Base-by-base conservation (phyloP, 64 coral and sea anemone species). In the Porites lutea region DNA sequence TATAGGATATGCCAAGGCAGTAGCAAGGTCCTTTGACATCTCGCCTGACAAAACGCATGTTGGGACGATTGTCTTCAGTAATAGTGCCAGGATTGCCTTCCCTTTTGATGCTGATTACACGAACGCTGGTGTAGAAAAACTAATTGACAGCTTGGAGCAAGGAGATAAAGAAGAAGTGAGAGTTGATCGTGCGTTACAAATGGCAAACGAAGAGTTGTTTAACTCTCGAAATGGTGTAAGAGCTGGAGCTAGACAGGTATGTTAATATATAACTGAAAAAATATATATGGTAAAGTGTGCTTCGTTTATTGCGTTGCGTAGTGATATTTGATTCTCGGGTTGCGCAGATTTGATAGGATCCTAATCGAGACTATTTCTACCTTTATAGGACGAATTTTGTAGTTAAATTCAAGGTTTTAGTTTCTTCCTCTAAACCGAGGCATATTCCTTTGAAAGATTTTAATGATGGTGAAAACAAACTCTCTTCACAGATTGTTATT, bases 101-200 rank as follows among this genome's bases (percentile, higher is more conserved):
- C 88, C 71, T 27, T 88, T 95, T n/a, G 71, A 91, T 87, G 89
- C 88, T 3, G 82, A 48, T 4, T 88, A 95, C 44, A 64, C 93
- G 7, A 37, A 20, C 14, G 53, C 69, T 13, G 93, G 89, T 14
- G 59, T 95, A 53, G 52, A 62, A 10, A 57, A 74, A 13, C 77
- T 95, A 10, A 95, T 95, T 50, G 73, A 78, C 45, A 79, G 78
- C 45, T 66, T 87, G 13, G 6, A 87, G 52, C 83, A 87, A 45
- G 20, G 63, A 74, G 16, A 21, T 23, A 48, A 66, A 78, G 44
- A 4, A 23, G 75, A 22, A 49, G 65, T 59, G 13, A 81, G 74
- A 81, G 52, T 91, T 23, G 93, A 88, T 19, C 65, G 44, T n/a
- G 93, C 82, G n/a, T 72, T 95, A 13, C 52, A 79, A 51, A n/a